Evolutionary conservation across 1,140 invertebrate species (phyloP).

Genomic region (Microplitis mediator): DNA sequence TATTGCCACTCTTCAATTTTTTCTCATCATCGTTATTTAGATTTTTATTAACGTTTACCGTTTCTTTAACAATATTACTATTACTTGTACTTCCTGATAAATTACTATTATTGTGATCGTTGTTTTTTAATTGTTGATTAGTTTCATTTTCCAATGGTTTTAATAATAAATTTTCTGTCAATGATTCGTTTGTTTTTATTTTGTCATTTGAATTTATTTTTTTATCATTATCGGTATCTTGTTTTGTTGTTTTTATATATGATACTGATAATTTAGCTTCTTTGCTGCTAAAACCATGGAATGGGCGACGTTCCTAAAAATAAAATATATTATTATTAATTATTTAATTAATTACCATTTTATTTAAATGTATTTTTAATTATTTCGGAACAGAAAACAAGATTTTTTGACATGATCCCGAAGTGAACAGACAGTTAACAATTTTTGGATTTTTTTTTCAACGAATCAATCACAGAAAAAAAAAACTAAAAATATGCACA

Average conservation of each 20-base stretch:
- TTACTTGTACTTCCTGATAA: slow-evolving; percentile 6
- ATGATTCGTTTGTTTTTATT: neutral
- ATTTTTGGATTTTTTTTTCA: no score
- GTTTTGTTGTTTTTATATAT: slow-evolving; percentile 47
- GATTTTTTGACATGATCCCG: no score
- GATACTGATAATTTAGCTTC: slow-evolving; percentile 51
- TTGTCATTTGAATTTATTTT: slow-evolving; percentile 16
- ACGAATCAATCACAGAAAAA: no score
- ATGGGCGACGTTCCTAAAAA: slow-evolving; percentile 54
- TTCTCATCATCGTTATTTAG: slow-evolving; percentile 19
- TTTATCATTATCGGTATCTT: slow-evolving; percentile 36
- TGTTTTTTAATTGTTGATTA: slow-evolving; percentile 30
- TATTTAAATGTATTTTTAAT: no score
- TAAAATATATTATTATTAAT: slow-evolving; percentile 8
- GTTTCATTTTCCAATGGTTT: slow-evolving; percentile 10
- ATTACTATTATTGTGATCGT: slow-evolving; percentile 33
- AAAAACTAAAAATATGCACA: no score
- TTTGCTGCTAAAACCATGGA: slow-evolving; percentile 59
- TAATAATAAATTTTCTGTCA: neutral
- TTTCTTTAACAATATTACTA: neutral
- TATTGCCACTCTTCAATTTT: slow-evolving; percentile 36
- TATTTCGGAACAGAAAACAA: no score
- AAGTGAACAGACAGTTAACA: no score
- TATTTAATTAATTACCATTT: no score
- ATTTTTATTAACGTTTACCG: neutral